phyloP scores from a whole-genome alignment of 23 tunicate genomes.

The Trididemnum clinides region DNA sequence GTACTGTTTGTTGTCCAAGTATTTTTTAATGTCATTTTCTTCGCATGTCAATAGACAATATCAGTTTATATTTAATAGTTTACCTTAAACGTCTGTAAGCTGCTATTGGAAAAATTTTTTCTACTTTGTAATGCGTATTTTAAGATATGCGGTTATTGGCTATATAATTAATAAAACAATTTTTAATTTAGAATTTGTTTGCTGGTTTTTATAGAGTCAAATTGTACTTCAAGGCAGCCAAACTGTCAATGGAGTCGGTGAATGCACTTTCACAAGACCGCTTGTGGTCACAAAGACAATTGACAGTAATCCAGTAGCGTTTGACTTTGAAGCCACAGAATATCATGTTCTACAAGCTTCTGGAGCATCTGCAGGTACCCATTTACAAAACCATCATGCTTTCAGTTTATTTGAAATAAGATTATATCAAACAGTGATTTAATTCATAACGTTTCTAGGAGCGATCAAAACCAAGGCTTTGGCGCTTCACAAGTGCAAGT shows the following conservation, averaged over 20 bases:
- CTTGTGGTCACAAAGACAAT: conserved; percentile 18
- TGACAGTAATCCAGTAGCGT: not conserved
- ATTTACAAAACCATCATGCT: too few relatives aligned
- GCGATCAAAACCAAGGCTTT: too few relatives aligned
- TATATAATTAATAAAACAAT: too few relatives aligned
- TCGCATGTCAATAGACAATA: not conserved
- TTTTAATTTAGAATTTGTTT: not conserved
- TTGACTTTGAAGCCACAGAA: not conserved
- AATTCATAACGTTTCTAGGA: too few relatives aligned
- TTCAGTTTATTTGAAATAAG: too few relatives aligned
- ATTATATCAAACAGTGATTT: too few relatives aligned
- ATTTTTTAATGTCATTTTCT: not conserved
- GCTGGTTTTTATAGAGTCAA: not conserved
- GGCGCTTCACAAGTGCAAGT: too few relatives aligned
- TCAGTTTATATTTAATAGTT: not conserved
- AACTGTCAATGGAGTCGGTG: not conserved
- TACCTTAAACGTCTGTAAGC: not conserved
- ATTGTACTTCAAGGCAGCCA: not conserved
- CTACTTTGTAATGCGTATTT: not conserved
- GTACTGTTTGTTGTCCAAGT: not conserved
- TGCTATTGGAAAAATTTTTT: too few relatives aligned
- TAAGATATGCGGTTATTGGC: not conserved
- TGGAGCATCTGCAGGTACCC: not conserved
- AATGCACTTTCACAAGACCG: conserved; percentile 41
- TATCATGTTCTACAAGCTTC: conserved; percentile 28